Base-by-base conservation (phyloP, 2,888 invertebrate genomes). In the Chrysolina americana region DNA sequence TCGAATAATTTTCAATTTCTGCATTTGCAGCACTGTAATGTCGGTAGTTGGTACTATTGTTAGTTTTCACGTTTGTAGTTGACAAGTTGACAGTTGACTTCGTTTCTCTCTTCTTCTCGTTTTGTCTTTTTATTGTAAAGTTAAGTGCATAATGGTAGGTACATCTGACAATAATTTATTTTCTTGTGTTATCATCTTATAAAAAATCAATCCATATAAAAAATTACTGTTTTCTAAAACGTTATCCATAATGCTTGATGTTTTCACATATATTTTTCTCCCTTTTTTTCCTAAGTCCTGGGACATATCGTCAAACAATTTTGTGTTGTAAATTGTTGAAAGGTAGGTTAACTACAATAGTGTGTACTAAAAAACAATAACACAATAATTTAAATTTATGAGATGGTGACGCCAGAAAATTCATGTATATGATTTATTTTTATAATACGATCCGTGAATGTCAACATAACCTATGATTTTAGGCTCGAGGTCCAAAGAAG, bases 401-500 rank as follows among this genome's bases (percentile, higher is more conserved):
- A 36, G 36, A 36, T 36, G 36, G 36, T 36, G 36, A 36, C 36
- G 36, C 36, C 36, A 6, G 36, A 36, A 36, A 36, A 36, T 36
- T 36, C 36, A 36, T 36, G 36, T 36, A 36, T 8, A 36, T 36
- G 36, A 6, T 36, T 36, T 6, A 6, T 65, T 47, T 23, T 21
- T 15, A 15, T 19, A 6, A 21, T 73, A 73, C 36, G 64, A 36
- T 66, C 17, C 21, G 28, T 59, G 50, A 56, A 36, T 76, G 47
- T 56, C 65, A 71, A 41, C 41, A 53, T 71, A 71, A 74, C 71
- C 71, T 74, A 10, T 68, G 41, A 53, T 89, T 90, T 19, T 88
- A 96, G 98, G 98, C 96, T 90, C 96, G 99, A 90, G 99, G 99
- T 89, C 98, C 98, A 64, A 98, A 98, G 90, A 98, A 99, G 92